Evolutionary conservation across 2,113 vertebrate species (phyloP).

Genomic region (Azemiops feae): DNA sequence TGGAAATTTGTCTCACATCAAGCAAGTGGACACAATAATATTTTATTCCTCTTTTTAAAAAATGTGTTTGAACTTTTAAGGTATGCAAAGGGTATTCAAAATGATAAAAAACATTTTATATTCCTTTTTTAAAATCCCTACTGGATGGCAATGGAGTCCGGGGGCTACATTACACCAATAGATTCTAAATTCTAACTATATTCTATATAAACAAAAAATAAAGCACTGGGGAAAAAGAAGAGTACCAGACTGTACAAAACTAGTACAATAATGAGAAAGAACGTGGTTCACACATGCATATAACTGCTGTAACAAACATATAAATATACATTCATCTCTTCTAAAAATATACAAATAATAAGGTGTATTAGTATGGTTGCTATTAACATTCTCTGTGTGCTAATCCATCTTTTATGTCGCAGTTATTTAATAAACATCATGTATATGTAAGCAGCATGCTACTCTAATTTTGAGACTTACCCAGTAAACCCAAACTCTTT

Average conservation of each 20-base stretch:
- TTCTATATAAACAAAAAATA: not conserved
- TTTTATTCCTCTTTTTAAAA: not conserved
- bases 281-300: not conserved
- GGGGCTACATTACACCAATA: not conserved
- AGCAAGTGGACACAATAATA: not conserved
- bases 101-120: not conserved
- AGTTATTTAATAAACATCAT: not conserved
- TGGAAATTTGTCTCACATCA: not conserved
- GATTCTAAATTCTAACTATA: not conserved
- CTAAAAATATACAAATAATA: not conserved
- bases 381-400: not conserved
- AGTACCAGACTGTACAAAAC: not conserved
- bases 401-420: not conserved
- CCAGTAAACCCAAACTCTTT: slow-evolving; percentile 98
- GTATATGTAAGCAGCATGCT: not conserved
- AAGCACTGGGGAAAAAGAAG: not conserved
- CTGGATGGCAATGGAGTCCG: not conserved
- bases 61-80: not conserved
- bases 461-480: slow-evolving; percentile 68
- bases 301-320: not conserved
- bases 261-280: not conserved
- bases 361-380: not conserved
- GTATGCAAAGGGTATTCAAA: not conserved
- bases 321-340: not conserved
- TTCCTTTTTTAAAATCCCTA: not conserved